These are phyloP conservation scores for Sandelia bainsii DNA, from an alignment of 2,797 vertebrate genomes.

Conservation along the genomic window DNA sequence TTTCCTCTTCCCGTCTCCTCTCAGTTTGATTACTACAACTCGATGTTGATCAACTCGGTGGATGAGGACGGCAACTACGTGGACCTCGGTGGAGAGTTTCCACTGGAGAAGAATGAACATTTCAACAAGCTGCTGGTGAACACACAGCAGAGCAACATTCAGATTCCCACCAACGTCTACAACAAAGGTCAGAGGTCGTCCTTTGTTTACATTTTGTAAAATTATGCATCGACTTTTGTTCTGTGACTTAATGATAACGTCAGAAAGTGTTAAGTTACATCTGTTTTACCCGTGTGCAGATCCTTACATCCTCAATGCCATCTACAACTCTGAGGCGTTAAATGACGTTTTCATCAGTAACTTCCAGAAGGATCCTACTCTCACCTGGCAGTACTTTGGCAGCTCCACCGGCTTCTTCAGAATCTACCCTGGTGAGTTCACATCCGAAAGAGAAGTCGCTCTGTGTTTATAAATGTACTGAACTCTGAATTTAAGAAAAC, in stretches of 20 bases:
- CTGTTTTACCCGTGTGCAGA: conserved; percentile 77
- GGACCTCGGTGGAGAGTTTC: conserved; percentile 91
- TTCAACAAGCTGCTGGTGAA: conserved; percentile 94
- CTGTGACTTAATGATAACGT: too few relatives aligned
- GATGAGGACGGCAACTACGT: conserved; percentile 90
- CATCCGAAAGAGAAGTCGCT: too few relatives aligned
- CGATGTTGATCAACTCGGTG: conserved; percentile 89
- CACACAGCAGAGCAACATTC: conserved; percentile 91
- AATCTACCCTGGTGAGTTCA: conserved; percentile 91
- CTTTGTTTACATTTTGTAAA: too few relatives aligned
- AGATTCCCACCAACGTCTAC: conserved; percentile 97
- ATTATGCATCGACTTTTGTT: too few relatives aligned
- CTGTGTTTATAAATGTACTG: background rate
- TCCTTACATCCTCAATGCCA: conserved; percentile 93
- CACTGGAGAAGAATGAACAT: conserved; percentile 93
- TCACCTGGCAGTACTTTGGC: conserved; percentile 99
- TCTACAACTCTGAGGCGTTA: conserved; percentile 96
- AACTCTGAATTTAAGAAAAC: too few relatives aligned
- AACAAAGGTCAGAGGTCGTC: conserved; percentile 90
- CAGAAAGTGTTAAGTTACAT: too few relatives aligned
- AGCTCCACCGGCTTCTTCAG: conserved; percentile 96
- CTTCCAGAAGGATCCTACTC: conserved; percentile 93
- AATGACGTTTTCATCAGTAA: conserved; percentile 94
- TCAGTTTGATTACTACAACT: conserved; percentile 97
- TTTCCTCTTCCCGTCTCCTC: conserved; percentile 16